phyloP scores from a whole-genome alignment of 2,113 vertebrate genomes.

The Lagenorhynchus albirostris region DNA sequence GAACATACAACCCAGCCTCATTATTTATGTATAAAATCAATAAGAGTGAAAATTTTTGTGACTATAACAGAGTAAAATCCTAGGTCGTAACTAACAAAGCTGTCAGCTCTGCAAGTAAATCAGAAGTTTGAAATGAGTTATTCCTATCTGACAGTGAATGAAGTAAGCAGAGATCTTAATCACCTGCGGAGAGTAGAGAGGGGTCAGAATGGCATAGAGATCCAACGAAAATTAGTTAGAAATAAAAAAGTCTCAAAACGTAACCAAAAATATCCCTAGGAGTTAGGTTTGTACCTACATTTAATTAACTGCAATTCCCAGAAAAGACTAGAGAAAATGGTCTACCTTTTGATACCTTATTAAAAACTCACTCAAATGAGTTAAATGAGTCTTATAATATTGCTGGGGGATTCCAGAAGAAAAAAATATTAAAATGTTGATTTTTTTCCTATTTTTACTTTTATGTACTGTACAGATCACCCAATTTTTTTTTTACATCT shows the following conservation, averaged over 20 bases:
- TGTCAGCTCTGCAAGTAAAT: not conserved
- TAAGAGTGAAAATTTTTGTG: not conserved
- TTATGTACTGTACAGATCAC: not conserved
- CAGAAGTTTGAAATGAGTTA: not conserved
- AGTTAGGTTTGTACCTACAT: not conserved
- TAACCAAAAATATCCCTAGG: not conserved
- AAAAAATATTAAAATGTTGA: not conserved
- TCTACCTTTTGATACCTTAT: not conserved
- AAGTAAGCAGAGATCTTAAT: not conserved
- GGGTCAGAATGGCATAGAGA: not conserved
- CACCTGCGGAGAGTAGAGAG: not conserved
- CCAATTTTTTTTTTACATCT: not conserved
- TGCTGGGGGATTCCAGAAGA: not conserved
- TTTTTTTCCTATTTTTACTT: not conserved
- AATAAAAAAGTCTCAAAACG: not conserved
- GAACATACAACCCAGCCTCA: not conserved
- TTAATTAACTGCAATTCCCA: conserved; percentile 33
- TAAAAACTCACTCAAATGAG: conserved; percentile 19
- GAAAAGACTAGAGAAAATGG: conserved; percentile 3
- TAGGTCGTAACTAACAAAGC: not conserved
- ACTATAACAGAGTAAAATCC: not conserved
- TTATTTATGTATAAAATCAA: not conserved
- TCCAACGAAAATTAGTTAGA: conserved; percentile 7
- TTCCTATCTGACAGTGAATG: not conserved
- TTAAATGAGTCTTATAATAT: not conserved